Conservation (phyloP, 1,140 invertebrate genomes). For the Riptortus pedestris region DNA sequence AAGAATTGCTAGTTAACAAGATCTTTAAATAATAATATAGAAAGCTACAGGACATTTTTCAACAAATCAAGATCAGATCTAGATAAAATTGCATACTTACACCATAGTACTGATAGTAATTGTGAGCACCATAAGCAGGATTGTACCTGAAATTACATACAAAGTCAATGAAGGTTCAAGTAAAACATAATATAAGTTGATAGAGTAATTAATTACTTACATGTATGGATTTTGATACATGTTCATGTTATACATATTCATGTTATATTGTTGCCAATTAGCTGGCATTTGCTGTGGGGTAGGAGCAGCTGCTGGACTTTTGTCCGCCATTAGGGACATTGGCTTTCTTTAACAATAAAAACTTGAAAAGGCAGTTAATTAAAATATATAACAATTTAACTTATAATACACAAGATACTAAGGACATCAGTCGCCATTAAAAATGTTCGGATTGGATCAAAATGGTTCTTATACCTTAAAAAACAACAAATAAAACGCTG, state of each 20-base stretch:
- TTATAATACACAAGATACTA: too few species aligned
- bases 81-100: too few species aligned
- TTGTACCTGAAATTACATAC: conserved; percentile 8
- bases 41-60: too few species aligned
- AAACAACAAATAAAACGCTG: too few species aligned
- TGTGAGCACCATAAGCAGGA: not conserved
- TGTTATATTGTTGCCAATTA: conserved; percentile 12
- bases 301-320: conserved; percentile 3
- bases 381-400: too few species aligned
- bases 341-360: not conserved
- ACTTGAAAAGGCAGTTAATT: too few species aligned
- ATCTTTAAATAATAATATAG: too few species aligned
- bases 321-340: conserved; percentile 13
- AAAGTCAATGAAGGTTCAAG: not conserved
- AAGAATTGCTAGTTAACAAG: too few species aligned
- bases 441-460: too few species aligned
- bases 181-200: not conserved
- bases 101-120: conserved; percentile 11
- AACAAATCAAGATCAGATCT: too few species aligned
- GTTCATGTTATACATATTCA: conserved; percentile 16
- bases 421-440: too few species aligned
- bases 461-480: too few species aligned
- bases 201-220: not conserved
- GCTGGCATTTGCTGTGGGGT: not conserved
- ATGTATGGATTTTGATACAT: conserved; percentile 16